These are phyloP conservation scores for Microdon myrmicae DNA, from an alignment of 2,888 invertebrate species.

Conservation along the genomic window DNA sequence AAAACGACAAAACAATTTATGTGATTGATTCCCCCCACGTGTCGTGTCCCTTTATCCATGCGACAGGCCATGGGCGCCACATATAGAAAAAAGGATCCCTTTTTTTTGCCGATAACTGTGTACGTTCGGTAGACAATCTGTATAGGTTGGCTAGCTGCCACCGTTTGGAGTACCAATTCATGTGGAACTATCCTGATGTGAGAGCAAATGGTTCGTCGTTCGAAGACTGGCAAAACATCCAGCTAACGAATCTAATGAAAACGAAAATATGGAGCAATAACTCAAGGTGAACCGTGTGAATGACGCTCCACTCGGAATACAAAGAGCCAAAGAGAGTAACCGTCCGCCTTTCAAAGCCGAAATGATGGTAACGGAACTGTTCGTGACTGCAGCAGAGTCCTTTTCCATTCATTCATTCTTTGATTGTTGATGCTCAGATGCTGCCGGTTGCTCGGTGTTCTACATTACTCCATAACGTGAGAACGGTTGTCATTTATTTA, in stretches of 20 bases:
- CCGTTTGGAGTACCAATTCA: conserved; percentile 42
- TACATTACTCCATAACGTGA: conserved; percentile 40
- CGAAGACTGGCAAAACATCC: conserved; percentile 28
- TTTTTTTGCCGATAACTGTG: conserved; percentile 18
- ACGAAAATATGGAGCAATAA: conserved; percentile 51
- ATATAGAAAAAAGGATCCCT: conserved; percentile 19
- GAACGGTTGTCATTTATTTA: conserved; percentile 48
- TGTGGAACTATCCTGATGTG: conserved; percentile 32
- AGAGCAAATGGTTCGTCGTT: conserved; percentile 16
- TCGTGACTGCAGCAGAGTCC: conserved; percentile 31
- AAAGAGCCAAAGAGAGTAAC: conserved; percentile 14
- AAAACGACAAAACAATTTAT: conserved; percentile 52
- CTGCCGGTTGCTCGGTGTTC: conserved; percentile 14
- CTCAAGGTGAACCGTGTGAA: conserved; percentile 52
- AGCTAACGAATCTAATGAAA: conserved; percentile 44
- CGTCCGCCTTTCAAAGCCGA: conserved; percentile 19
- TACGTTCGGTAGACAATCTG: conserved; percentile 41
- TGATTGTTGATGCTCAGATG: conserved; percentile 31
- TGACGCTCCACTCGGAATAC: conserved; percentile 27
- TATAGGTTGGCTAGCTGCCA: conserved; percentile 43
- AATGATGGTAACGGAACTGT: conserved; percentile 38
- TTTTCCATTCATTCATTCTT: conserved; percentile 44
- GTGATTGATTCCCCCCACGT: conserved; percentile 53
- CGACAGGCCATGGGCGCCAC: conserved; percentile 31
- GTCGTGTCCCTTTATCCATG: conserved; percentile 41